Percentiles rank a stretch among this genome's conserved stretches.
Conservation (phyloP, 2,888 invertebrate genomes). For the Lutraria lutraria region DNA sequence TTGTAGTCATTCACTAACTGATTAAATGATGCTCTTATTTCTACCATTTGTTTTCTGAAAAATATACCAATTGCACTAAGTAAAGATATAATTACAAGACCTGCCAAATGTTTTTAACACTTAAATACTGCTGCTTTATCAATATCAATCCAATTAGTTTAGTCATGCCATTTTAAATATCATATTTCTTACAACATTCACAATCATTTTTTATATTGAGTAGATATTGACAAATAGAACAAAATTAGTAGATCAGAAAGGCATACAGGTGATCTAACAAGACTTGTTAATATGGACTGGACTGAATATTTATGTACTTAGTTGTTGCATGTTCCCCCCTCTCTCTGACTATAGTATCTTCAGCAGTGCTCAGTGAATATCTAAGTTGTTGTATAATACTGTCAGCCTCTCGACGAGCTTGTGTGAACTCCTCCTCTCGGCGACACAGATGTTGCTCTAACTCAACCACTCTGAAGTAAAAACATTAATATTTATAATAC, state of each 20-base stretch:
- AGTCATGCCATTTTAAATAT: no score
- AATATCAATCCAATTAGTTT: no score
- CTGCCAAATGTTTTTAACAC: no score
- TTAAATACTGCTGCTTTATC: no score
- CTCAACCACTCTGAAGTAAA: conserved; percentile 60
- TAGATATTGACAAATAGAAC: no score
- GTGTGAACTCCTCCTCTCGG: conserved; percentile 52
- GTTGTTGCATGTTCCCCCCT: conserved; percentile 71
- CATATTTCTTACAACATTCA: no score
- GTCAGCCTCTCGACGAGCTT: conserved; percentile 62
- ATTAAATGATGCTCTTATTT: conserved; percentile 79
- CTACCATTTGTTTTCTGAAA: conserved; percentile 74
- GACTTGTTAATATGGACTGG: not conserved
- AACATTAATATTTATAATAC: no score
- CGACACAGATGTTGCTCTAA: conserved; percentile 63
- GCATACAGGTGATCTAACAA: no score
- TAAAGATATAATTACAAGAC: no score
- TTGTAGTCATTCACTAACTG: conserved; percentile 81
- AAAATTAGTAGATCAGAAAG: no score
- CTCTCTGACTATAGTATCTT: conserved; percentile 70
- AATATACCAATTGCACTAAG: not conserved
- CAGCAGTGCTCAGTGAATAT: conserved; percentile 64
- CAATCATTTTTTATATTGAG: no score
- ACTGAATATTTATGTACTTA: conserved; percentile 63
- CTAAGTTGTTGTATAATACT: conserved; percentile 65